Evolutionary conservation across 1,140 invertebrate genomes (phyloP), one percentile per base, ranked within the genome.

Genomic region (Procambarus clarkii): DNA sequence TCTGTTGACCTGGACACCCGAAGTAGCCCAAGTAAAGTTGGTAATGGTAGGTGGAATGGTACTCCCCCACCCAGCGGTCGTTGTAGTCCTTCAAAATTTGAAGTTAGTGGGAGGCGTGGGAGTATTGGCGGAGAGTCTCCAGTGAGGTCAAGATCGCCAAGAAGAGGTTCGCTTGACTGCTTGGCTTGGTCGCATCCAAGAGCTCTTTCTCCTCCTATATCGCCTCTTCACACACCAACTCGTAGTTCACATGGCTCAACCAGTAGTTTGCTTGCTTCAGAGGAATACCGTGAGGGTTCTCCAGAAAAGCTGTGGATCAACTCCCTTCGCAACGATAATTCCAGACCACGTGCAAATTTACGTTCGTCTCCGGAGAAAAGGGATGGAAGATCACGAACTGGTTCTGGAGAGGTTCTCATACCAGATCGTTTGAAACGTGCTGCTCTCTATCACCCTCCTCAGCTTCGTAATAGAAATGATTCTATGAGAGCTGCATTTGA

Each of bases 371-470:
- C 82, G n/a, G 89, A 83, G 60, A 91, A 85, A 44, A 91, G 74
- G 50, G 81, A 91, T 69, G 76, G 74, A 45, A 71, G 82, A 48
- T 80, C 89, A 13, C 74, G 89, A 2, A 80, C 82, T 0, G 83
- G 82, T 45, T 91, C 89, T 15, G 89, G 89, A 50, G 89, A 91
- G 15, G 34, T 21, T 54, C 13, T 8, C 60, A 54, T 79, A 9
- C 77, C 93, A 54, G 93, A 93, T 76, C 91, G 89, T 48, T 87
- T 96, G n/a, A 96, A 96, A 93, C 95, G 95, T 74, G 95, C 95
- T 64, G 95, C 95, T 2, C 95, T 96, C 81, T 96, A 96, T 89
- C 95, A 95, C 86, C 95, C 95, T 45, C 94, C 94, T 8, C 85
- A 94, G 94, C 92, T 94, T 76, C 94, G 94, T 80, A 93, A 93